Conservation (phyloP, 2,888 invertebrate species). For the Ectemnius lituratus region DNA sequence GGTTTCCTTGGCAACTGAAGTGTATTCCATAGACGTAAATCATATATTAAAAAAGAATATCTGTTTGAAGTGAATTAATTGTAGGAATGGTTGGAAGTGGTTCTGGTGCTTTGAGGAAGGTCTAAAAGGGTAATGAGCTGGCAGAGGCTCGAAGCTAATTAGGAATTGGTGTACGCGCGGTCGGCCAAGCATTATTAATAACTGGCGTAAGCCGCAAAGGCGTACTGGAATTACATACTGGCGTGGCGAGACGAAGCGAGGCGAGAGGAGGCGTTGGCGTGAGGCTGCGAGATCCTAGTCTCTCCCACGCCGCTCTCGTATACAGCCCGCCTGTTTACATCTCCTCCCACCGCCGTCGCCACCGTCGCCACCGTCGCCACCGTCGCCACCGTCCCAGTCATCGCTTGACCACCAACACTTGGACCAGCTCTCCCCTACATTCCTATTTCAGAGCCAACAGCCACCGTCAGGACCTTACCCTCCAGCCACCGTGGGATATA, state of each 20-base stretch:
- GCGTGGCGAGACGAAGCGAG: background rate
- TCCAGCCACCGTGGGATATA: too few relatives aligned
- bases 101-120: too few relatives aligned
- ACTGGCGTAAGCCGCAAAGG: conserved; percentile 25
- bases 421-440: too few relatives aligned
- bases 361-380: too few relatives aligned
- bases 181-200: conserved; percentile 39
- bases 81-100: too few relatives aligned
- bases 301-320: conserved; percentile 14
- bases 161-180: background rate
- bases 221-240: conserved; percentile 44
- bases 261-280: background rate
- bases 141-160: conserved; percentile 12
- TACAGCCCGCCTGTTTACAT: background rate
- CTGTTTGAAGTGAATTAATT: background rate
- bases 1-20: too few relatives aligned
- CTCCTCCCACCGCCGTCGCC: too few relatives aligned
- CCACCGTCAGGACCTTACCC: too few relatives aligned
- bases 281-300: conserved; percentile 12
- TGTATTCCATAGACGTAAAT: background rate
- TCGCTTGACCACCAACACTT: too few relatives aligned
- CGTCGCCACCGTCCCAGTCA: too few relatives aligned
- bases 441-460: too few relatives aligned
- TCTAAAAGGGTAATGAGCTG: too few relatives aligned
- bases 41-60: background rate